Base-by-base conservation (phyloP, 2,113 vertebrate genomes). In the Oreochromis tanganicae region DNA sequence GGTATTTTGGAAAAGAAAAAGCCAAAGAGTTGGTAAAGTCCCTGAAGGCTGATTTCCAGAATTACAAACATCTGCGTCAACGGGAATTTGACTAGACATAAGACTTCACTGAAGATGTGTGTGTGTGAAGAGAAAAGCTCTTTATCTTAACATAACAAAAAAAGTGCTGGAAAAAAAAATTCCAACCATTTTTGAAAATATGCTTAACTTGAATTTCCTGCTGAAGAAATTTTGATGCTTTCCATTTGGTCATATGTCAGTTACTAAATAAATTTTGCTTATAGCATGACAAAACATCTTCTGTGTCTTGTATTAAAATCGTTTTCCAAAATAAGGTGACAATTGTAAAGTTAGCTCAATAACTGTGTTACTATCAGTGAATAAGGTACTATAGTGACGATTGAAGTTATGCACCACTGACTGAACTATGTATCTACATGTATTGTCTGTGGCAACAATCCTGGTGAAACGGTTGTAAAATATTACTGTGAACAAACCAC, bases 1-100 rank as follows among this genome's bases (percentile, higher is more conserved):
- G 9, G 3, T n/a, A 3, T 16, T 6, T 0, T 0, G 52, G 19
- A 2, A 21, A 21, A 10, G n/a, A 21, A 55, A 16, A 48, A 17
- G 14, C 46, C 6, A 24, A 55, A 12, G 5, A 54, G 50, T n/a
- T n/a, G n/a, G 9, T 7, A 4, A 48, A 14, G 7, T 3, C 46
- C 3, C 1, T 21, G 54, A 0, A n/a, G n/a, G 9, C n/a, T 21
- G n/a, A 48, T 48, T 48, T 48, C 7, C 46, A 48, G 9, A 4
- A 24, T 11, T 55, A 24, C n/a, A 11, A 55, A 21, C 54, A 55
- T 3, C n/a, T 12, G n/a, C n/a, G 5, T 55, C 54, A 6, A 24
- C 54, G 1, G 6, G 54, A 21, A 11, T 21, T 55, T 21, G 19
- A 24, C 54, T 55, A 55, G 54, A 55, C 3, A 1, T 5, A 24